Percentiles rank a stretch among this genome's conserved stretches.
phyloP scores from a whole-genome alignment of 2,888 invertebrate species.

The Tachina fera region DNA sequence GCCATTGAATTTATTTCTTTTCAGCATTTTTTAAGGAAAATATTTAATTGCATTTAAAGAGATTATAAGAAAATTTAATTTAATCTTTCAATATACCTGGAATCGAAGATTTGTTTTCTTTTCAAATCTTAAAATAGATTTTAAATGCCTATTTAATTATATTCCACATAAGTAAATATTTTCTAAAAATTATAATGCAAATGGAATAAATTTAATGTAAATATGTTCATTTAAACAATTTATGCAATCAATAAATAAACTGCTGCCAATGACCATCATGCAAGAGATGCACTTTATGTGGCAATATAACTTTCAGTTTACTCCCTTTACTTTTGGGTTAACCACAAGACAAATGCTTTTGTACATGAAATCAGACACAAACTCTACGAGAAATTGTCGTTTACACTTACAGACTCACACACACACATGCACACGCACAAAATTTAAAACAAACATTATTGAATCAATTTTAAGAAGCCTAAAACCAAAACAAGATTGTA shows the following conservation, averaged over 20 bases:
- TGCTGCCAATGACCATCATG: conserved; percentile 53
- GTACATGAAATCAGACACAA: conserved; percentile 14
- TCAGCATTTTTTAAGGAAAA: too few species aligned
- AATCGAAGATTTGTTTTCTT: background rate
- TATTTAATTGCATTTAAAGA: background rate
- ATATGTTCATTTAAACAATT: conserved; percentile 48
- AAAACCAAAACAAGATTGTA: conserved; percentile 57
- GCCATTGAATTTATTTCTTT: too few species aligned
- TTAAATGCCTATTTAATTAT: conserved; percentile 46
- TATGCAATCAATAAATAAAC: conserved; percentile 67
- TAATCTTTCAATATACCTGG: too few species aligned
- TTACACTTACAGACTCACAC: too few species aligned
- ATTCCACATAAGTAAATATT: conserved; percentile 33
- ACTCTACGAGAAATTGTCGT: conserved; percentile 5
- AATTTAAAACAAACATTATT: conserved; percentile 45
- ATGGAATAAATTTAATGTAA: conserved; percentile 36
- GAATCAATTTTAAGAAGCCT: conserved; percentile 62
- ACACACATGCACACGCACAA: background rate
- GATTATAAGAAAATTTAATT: background rate
- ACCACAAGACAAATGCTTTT: conserved; percentile 68
- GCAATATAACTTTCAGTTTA: conserved; percentile 62
- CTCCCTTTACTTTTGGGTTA: conserved; percentile 47
- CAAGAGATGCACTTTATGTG: conserved; percentile 71
- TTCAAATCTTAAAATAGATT: background rate
- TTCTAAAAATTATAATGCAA: conserved; percentile 41